Percentiles rank a stretch among this genome's conserved stretches.
phyloP scores from a whole-genome alignment of 2,113 vertebrate species.

The Drymodes brunneopygia region DNA sequence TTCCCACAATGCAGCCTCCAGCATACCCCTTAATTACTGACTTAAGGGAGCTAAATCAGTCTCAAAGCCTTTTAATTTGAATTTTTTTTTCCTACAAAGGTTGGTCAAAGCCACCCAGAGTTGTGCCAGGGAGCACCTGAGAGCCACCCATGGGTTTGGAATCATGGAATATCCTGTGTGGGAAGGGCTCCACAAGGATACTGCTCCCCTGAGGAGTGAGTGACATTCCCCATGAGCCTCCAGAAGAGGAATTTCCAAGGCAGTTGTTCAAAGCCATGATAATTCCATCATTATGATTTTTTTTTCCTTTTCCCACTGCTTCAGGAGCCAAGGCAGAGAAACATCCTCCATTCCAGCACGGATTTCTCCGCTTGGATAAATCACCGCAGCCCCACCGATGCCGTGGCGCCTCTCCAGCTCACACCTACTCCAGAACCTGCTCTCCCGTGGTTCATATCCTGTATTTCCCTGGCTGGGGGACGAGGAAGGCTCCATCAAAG shows the following conservation, averaged over 20 bases:
- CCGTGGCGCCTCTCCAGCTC: neutral
- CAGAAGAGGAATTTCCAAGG: neutral
- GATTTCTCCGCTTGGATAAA: neutral
- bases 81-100: rapidly evolving
- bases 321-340: neutral
- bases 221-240: neutral
- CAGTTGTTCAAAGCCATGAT: neutral
- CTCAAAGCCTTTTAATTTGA: neutral
- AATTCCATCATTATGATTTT: neutral
- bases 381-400: rapidly evolving
- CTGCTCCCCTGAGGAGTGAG: neutral
- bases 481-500: neutral
- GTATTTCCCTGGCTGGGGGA: neutral
- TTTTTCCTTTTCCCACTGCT: neutral
- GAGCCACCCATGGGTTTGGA: neutral
- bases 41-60: neutral
- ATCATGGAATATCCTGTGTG: neutral
- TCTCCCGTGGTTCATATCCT: neutral
- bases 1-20: neutral
- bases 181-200: neutral
- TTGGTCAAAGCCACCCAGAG: neutral
- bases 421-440: neutral
- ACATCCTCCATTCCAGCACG: neutral
- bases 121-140: neutral
- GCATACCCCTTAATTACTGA: neutral